Conservation (phyloP, 2,888 invertebrate genomes). For the Dysmachus trigonus region DNA sequence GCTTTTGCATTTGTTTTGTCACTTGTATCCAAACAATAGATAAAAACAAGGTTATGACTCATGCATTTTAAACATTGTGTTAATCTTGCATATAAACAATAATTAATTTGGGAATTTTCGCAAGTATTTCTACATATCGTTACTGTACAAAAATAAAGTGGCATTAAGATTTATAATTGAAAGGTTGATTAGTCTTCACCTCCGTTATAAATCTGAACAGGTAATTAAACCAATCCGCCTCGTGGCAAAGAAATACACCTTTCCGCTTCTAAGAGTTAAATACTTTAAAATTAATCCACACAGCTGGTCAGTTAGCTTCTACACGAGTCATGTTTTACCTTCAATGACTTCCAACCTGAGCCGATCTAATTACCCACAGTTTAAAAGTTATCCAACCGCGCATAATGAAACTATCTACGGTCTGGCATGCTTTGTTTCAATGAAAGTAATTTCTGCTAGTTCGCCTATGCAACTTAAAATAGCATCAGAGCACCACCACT, state of each 20-base stretch:
- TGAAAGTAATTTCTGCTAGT: neutral
- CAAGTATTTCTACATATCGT: neutral
- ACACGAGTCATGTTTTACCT: neutral
- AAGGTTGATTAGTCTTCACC: neutral
- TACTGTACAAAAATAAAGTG: neutral
- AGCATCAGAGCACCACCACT: neutral
- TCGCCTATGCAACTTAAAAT: neutral
- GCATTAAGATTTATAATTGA: neutral
- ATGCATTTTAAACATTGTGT: neutral
- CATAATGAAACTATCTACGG: neutral
- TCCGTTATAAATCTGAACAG: neutral
- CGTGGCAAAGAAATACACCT: neutral
- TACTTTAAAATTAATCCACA: neutral
- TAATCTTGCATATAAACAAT: neutral
- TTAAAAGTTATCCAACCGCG: neutral
- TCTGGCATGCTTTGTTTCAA: neutral
- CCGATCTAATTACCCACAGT: slow-evolving; percentile 1
- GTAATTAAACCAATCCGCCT: neutral
- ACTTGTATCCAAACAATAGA: neutral
- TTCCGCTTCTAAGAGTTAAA: neutral
- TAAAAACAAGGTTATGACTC: neutral
- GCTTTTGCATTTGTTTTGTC: neutral
- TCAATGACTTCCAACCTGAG: neutral
- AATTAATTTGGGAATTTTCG: neutral
- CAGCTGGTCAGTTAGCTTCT: neutral